Evolutionary conservation across 2,113 vertebrate genomes (phyloP).

Genomic region (Atractosteus spatula): DNA sequence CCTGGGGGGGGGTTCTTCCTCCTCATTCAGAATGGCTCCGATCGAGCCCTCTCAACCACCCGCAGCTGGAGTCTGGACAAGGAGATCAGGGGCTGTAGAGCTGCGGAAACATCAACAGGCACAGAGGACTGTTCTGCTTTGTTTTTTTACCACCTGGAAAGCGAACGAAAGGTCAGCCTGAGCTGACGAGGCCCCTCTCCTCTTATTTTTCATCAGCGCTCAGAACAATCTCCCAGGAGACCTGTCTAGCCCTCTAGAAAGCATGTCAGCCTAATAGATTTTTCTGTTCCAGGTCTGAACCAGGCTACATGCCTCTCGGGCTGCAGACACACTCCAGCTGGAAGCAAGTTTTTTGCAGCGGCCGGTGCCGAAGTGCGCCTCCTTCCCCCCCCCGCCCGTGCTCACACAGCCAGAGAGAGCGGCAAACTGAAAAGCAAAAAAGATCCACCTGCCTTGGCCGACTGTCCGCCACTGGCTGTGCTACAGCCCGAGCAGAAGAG

Average conservation of each 20-base stretch:
- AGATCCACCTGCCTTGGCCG: too few species aligned
- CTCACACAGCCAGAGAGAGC: too few species aligned
- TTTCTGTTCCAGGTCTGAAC: slow-evolving; percentile 31
- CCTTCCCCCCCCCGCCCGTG: background rate
- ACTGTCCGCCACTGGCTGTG: too few species aligned
- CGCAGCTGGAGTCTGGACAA: too few species aligned
- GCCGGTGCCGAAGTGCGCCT: background rate
- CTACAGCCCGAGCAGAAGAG: too few species aligned
- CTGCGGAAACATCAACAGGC: background rate
- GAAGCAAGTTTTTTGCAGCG: slow-evolving; percentile 11
- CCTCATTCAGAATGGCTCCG: too few species aligned
- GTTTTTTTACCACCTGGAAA: too few species aligned
- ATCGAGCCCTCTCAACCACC: too few species aligned
- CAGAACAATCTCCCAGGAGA: slow-evolving; percentile 34
- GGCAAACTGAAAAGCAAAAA: too few species aligned
- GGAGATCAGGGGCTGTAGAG: background rate
- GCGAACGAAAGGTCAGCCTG: too few species aligned
- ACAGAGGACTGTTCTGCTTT: background rate
- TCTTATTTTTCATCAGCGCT: slow-evolving; percentile 31
- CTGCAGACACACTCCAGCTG: slow-evolving; percentile 11
- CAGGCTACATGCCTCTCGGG: slow-evolving; percentile 12
- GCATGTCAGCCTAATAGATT: slow-evolving; percentile 55
- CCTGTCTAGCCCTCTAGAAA: slow-evolving; percentile 35
- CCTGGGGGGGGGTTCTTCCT: too few species aligned
- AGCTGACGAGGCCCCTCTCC: background rate